These are phyloP conservation scores for Chelonus insularis DNA, from an alignment of 1,140 invertebrate genomes.

Conservation along the genomic window DNA sequence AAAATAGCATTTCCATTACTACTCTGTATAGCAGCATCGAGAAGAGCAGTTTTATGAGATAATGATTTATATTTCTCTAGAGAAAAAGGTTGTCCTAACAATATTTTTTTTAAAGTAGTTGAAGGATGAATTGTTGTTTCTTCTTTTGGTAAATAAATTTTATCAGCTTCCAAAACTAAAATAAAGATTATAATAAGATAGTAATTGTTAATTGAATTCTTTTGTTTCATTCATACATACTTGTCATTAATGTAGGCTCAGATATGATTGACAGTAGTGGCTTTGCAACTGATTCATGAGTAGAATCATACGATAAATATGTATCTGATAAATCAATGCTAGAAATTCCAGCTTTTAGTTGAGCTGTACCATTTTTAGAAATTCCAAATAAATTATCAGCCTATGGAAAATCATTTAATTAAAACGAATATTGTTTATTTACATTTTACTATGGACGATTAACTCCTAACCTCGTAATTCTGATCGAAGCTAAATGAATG, in stretches of 20 bases:
- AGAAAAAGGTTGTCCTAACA: constrained; percentile 55
- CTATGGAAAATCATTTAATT: constrained; percentile 16
- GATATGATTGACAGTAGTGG: constrained; percentile 52
- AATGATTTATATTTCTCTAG: constrained; percentile 62
- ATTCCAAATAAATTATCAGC: constrained; percentile 38
- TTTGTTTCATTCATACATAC: constrained; percentile 44
- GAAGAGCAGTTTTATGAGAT: constrained; percentile 57
- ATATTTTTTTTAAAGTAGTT: constrained; percentile 53
- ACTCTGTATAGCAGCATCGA: constrained; percentile 57
- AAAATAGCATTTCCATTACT: constrained; percentile 64
- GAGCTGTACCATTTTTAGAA: constrained; percentile 38
- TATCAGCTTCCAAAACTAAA: constrained; percentile 46
- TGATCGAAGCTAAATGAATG: constrained; percentile 34
- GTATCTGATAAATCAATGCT: constrained; percentile 39
- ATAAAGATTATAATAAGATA: too few relatives aligned
- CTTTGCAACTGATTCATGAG: constrained; percentile 46
- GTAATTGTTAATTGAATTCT: not conserved
- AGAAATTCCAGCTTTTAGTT: constrained; percentile 43
- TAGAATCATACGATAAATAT: constrained; percentile 37
- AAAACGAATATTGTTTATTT: not conserved
- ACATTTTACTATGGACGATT: too few relatives aligned
- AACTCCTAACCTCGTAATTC: constrained; percentile 31
- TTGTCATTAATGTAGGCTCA: constrained; percentile 49
- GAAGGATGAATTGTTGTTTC: constrained; percentile 42
- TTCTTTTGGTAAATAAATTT: constrained; percentile 41